Conservation (phyloP, 2,113 vertebrate genomes). For the Calypte anna region DNA sequence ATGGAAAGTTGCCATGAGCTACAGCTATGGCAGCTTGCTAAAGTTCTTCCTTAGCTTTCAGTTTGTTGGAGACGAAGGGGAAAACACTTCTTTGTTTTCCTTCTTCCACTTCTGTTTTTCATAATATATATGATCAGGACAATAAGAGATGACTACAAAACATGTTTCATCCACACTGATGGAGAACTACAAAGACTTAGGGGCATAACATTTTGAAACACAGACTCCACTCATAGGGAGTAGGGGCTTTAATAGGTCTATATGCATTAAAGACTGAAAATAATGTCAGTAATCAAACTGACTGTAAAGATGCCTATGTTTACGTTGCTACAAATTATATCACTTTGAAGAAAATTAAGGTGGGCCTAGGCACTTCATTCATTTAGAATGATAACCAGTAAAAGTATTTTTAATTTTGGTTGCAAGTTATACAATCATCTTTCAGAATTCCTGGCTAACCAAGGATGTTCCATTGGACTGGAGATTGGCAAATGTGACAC, state of each 20-base stretch:
- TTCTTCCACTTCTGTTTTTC: neutral
- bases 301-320: neutral
- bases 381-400: neutral
- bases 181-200: neutral
- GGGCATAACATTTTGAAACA: neutral
- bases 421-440: no score
- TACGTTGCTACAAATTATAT: neutral
- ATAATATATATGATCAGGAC: neutral
- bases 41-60: neutral
- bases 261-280: neutral
- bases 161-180: neutral
- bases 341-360: neutral
- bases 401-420: neutral
- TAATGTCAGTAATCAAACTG: neutral
- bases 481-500: no score
- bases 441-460: no score
- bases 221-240: neutral
- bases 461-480: no score
- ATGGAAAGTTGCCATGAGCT: neutral
- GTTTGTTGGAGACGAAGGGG: neutral
- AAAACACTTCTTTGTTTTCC: neutral
- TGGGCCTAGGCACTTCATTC: neutral
- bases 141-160: neutral
- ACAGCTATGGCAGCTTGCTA: neutral
- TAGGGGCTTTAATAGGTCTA: neutral